A percentile compares a stretch with the other conserved stretches of the same genome.
Conservation (phyloP, 1,140 invertebrate species). For the Aphaenogaster floridana region DNA sequence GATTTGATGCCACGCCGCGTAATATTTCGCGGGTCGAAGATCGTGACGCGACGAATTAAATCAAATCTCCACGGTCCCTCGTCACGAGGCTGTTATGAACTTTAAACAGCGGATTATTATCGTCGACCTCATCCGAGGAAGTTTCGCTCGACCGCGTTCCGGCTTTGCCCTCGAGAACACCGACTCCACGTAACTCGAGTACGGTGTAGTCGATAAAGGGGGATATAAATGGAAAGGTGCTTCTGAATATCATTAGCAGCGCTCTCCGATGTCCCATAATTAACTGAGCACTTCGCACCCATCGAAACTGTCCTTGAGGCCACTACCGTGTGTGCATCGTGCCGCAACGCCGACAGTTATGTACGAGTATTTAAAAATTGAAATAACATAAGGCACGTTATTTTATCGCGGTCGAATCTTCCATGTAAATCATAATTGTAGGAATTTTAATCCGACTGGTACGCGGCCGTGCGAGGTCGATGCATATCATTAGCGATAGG, state of each 20-base stretch:
- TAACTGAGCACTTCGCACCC: constrained; percentile 44
- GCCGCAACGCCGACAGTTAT: not conserved
- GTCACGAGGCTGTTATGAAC: constrained; percentile 55
- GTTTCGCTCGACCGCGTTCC: constrained; percentile 56
- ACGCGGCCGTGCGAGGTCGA: constrained; percentile 1
- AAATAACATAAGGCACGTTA: constrained; percentile 20
- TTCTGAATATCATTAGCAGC: constrained; percentile 54
- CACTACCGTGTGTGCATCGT: not conserved
- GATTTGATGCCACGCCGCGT: not conserved
- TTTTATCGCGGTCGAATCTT: constrained; percentile 30
- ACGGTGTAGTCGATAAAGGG: constrained; percentile 41
- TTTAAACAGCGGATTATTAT: constrained; percentile 59
- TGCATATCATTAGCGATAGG: constrained; percentile 55
- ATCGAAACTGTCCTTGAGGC: constrained; percentile 11
- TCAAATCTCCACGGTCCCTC: constrained; percentile 46
- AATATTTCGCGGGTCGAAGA: constrained; percentile 20
- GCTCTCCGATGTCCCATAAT: constrained; percentile 47
- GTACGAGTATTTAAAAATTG: constrained; percentile 20
- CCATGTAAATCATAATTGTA: constrained; percentile 54
- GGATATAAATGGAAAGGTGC: constrained; percentile 58
- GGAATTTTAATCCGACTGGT: constrained; percentile 44
- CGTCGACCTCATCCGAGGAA: constrained; percentile 50
- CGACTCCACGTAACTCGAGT: constrained; percentile 32
- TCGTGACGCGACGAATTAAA: constrained; percentile 52
- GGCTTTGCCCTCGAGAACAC: not conserved